A percentile compares a stretch with the other conserved stretches of the same genome.
phyloP scores from a whole-genome alignment of 2,113 vertebrate genomes.

The Aix galericulata region DNA sequence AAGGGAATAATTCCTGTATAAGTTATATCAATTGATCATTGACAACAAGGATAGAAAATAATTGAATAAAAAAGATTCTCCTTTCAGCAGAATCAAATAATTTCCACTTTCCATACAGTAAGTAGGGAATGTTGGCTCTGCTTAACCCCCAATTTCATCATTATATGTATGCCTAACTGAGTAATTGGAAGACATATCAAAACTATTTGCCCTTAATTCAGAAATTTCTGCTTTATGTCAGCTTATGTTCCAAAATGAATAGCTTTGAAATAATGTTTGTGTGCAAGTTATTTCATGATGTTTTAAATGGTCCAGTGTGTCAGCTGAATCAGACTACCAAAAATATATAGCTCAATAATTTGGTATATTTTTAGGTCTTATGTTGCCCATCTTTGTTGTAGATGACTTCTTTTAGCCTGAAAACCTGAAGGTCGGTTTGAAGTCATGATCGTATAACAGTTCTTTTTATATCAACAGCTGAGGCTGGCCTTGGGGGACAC shows the following conservation, averaged over 20 bases:
- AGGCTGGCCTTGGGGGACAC: slow-evolving; percentile 11
- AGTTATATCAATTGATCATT: neutral
- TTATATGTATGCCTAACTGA: neutral
- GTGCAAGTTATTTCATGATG: neutral
- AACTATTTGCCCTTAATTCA: neutral
- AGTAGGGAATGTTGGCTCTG: neutral
- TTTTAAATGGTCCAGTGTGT: neutral
- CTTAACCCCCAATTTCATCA: neutral
- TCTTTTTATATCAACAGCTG: slow-evolving; percentile 47
- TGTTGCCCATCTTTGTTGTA: neutral
- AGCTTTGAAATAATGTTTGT: neutral
- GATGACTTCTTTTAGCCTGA: slow-evolving; percentile 31
- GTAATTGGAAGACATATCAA: neutral
- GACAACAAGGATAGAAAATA: neutral
- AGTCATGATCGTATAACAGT: slow-evolving; percentile 31
- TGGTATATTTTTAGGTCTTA: slow-evolving; percentile 56
- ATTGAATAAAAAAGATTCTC: neutral
- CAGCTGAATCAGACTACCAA: slow-evolving; percentile 31
- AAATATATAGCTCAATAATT: slow-evolving; percentile 45
- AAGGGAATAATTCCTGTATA: neutral
- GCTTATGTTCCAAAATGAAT: neutral
- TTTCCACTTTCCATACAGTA: neutral
- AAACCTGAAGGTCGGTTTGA: slow-evolving; percentile 54
- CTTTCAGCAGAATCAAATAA: neutral
- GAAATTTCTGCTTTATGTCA: neutral